Base-by-base conservation (phyloP, 1,140 invertebrate species). In the Sesamia nonagrioides region DNA sequence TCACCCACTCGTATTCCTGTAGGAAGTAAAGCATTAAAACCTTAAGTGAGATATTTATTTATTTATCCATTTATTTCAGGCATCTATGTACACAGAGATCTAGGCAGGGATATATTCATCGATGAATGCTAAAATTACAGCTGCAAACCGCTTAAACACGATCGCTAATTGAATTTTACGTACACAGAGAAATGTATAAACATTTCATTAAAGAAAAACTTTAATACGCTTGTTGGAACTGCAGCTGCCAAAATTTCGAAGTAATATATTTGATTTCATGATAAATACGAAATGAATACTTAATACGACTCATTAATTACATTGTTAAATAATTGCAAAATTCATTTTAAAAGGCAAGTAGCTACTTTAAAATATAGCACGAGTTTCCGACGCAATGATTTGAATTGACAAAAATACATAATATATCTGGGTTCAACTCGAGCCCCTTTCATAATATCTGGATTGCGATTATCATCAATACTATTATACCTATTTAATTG, bases 181-280 rank as follows among this genome's bases (percentile, higher is more conserved):
- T 63, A 61, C 54, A 48, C 58, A 15, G 33, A 0, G 72, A 61
- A 75, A 75, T 75, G n/a, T n/a, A n/a, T 75, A 73, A 52, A 54
- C 35, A 58, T 73, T 58, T 45, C n/a, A 69, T 27, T 42, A 42
- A 56, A 58, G 27, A 73, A 73, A 56, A 73, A 73, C n/a, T 37
- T 17, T 27, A 21, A 52, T 35, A 56, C 8, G 33, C 17, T 11
- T 13, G 35, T 56, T 7, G n/a, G 17, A n/a, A 56, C 27, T 73
- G 54, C 71, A 73, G 50, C 71, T 56, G 71, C 54, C 54, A 73
- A 73, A 73, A 73, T 73, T 54, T 73, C 50, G 17, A 21, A 27
- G n/a, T 17, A 54, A 54, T 18, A 18, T 33, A n/a, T 18, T 15
- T 48, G 21, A 27, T 68, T 48, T 48, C 40, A 21, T 27, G 17